Evolutionary conservation across 2,797 vertebrate genomes (phyloP).

Genomic region (Parotocinclus haroldoi): DNA sequence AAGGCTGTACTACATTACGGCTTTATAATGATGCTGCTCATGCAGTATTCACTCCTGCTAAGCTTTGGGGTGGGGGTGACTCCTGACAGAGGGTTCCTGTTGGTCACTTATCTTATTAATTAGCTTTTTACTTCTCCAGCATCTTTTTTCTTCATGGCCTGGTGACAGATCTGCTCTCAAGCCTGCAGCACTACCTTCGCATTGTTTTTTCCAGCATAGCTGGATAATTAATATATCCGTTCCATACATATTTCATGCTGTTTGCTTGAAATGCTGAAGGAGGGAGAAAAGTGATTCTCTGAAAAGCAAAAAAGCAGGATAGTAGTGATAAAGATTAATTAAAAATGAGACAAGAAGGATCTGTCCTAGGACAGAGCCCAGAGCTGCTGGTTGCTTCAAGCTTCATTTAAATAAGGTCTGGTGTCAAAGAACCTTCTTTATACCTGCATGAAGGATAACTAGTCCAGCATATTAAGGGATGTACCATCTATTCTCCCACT

Average conservation of each 20-base stretch:
- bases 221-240: slow-evolving; percentile 78
- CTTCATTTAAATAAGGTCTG: slow-evolving; percentile 77
- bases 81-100: slow-evolving; percentile 54
- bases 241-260: slow-evolving; percentile 76
- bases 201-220: slow-evolving; percentile 58
- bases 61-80: slow-evolving; percentile 49
- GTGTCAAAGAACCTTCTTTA: slow-evolving; percentile 58
- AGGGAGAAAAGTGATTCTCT: slow-evolving; percentile 48
- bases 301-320: background rate
- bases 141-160: slow-evolving; percentile 46
- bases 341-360: slow-evolving; percentile 68
- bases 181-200: slow-evolving; percentile 34
- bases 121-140: slow-evolving; percentile 53
- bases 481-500: slow-evolving; percentile 86
- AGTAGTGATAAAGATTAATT: slow-evolving; percentile 70
- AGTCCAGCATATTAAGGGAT: slow-evolving; percentile 89
- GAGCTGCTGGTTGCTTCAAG: slow-evolving; percentile 67
- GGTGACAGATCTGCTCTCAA: slow-evolving; percentile 68
- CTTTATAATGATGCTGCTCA: too few relatives aligned
- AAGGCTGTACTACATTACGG: too few relatives aligned
- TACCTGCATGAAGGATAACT: slow-evolving; percentile 82
- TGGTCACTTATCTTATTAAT: slow-evolving; percentile 64
- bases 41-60: slow-evolving; percentile 1
- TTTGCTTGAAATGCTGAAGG: slow-evolving; percentile 67
- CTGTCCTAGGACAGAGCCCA: slow-evolving; percentile 71